These are phyloP conservation scores for Burhinus bistriatus DNA, from an alignment of 2,113 vertebrate species.

Conservation along the genomic window DNA sequence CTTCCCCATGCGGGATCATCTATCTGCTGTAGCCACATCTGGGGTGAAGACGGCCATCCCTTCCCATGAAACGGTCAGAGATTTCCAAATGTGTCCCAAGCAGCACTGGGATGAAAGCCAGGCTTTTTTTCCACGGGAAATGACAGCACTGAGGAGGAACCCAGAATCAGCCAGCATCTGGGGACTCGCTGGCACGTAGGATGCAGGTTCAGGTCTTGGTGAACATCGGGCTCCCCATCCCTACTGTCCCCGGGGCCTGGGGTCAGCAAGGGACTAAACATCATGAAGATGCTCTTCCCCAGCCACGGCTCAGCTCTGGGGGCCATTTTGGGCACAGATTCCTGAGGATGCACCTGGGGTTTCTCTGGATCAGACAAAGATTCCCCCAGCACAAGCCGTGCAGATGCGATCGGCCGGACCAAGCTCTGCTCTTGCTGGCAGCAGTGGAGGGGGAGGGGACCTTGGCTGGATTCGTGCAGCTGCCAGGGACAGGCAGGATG, in stretches of 20 bases:
- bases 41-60: not conserved
- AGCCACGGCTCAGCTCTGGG: not conserved
- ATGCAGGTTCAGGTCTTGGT: not conserved
- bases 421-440: not conserved
- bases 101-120: not conserved
- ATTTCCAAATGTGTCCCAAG: not conserved
- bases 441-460: not conserved
- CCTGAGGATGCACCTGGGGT: rapidly evolving
- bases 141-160: not conserved
- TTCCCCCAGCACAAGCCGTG: rapidly evolving
- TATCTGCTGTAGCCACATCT: not conserved
- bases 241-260: not conserved
- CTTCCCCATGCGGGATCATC: not conserved
- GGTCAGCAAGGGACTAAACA: not conserved
- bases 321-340: rapidly evolving
- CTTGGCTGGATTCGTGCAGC: rapidly evolving
- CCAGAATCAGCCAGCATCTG: not conserved
- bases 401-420: not conserved
- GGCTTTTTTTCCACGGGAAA: not conserved
- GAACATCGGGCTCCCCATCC: rapidly evolving
- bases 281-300: not conserved
- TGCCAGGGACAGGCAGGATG: not conserved
- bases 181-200: not conserved
- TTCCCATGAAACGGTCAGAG: not conserved
- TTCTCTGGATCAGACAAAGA: not conserved